A percentile compares a stretch with the other conserved stretches of the same genome.
Evolutionary conservation across 2,888 invertebrate species (phyloP).

Genomic region (Limnephilus auricula): DNA sequence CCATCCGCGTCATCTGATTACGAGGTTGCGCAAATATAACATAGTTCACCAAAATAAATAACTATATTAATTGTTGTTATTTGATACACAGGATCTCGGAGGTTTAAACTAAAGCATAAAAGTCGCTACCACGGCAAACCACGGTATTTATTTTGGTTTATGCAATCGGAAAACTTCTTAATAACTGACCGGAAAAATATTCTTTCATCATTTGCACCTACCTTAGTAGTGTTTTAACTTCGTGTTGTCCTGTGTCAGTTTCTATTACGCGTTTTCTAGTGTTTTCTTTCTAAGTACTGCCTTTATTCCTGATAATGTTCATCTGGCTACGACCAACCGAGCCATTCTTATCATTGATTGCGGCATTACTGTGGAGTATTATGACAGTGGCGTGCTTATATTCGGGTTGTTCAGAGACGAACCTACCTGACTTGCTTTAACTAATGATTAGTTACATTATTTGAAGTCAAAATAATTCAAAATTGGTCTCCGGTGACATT

Average conservation of each 20-base stretch:
- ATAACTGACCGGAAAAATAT: neutral
- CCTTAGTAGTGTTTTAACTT: neutral
- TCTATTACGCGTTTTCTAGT: neutral
- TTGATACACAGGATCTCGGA: neutral
- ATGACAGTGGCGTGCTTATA: neutral
- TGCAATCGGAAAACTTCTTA: neutral
- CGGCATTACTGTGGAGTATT: neutral
- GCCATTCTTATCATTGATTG: neutral
- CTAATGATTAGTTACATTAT: no score
- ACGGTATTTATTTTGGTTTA: neutral
- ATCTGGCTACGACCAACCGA: neutral
- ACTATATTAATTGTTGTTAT: no score
- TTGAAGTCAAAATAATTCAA: no score
- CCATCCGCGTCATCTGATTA: no score
- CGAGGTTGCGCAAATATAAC: no score
- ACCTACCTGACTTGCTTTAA: no score
- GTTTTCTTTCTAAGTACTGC: neutral
- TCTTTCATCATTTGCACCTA: neutral
- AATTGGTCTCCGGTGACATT: no score
- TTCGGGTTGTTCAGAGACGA: no score
- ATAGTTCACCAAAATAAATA: no score
- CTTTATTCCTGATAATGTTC: neutral
- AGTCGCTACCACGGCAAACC: neutral
- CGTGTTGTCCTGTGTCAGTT: neutral
- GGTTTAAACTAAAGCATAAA: neutral